Base-by-base conservation (phyloP, 37 sponge, comb jelly and placozoan genomes). In the Cladorhizidae sp. region DNA sequence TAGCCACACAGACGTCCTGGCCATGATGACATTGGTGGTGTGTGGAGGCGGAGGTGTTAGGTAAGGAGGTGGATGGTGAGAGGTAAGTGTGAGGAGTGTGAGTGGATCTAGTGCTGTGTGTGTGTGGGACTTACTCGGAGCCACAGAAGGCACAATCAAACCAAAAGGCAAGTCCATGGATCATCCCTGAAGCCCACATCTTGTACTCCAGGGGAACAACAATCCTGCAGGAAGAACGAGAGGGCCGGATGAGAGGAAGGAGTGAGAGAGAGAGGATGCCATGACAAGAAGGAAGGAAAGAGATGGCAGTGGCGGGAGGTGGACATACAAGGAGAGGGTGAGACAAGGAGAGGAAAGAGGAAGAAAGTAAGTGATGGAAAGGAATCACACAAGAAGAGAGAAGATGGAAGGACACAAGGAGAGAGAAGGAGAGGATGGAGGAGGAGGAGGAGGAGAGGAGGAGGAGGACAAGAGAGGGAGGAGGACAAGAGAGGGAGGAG, bases 121-220 rank as follows among this genome's bases (percentile, higher is more conserved):
- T 26, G 8, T 74, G 55, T 5, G 2, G 11, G 12, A 78, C 95
- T 78, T 69, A 94, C 97, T 81, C 49, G 51, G 98, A 82, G 62
- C 99, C 99, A 12, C 78, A 76, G 78, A 98, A 98, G 25, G 91
- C 89, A 22, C 95, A 93, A 21, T 98, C 99, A 85, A 98, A 98
- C 99, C 99, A 98, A 76, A 98, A 98, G 39, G 99, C 99, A 29
- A 98, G 79, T 0, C 99, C 99, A 61, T 98, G 99, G 7, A 98
- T 68, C 72, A 67, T 87, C 1, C 93, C 98, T 65, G 80, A 62
- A n/a, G 81, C 67, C 70, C 55, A 75, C 20, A 81, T 52, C 14
- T 64, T 56, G 69, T 83, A 96, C 40, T 64, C 56, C 22, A 93
- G 38, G 50, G 97, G 96, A 52, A 96, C 87, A 31, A n/a, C 52